phyloP scores from a whole-genome alignment of 2,113 vertebrate genomes.

The Xiphophorus couchianus region DNA sequence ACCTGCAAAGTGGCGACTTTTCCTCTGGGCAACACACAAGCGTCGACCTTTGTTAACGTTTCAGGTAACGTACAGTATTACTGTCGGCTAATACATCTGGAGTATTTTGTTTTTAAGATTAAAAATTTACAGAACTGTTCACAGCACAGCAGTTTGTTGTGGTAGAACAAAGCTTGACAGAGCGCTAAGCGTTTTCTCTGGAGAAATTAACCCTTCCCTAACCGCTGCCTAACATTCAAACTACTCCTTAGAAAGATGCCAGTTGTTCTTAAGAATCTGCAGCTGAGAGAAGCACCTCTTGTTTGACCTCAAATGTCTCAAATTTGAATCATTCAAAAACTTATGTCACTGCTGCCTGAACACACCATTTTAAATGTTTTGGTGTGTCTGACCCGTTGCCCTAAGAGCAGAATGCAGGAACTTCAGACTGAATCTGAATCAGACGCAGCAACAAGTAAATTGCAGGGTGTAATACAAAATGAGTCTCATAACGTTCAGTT shows the following conservation, averaged over 20 bases:
- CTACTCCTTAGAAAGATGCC: conserved; percentile 31
- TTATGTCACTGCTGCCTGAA: neutral
- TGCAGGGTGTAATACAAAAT: conserved; percentile 37
- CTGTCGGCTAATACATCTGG: conserved; percentile 12
- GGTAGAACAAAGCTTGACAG: conserved; percentile 33
- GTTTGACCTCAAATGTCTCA: conserved; percentile 23
- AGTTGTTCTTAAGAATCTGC: conserved; percentile 31
- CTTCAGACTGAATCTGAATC: conserved; percentile 19
- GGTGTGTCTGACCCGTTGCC: neutral
- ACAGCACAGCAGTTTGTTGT: conserved; percentile 18
- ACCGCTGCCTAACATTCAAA: conserved; percentile 38
- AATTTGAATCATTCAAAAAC: conserved; percentile 7
- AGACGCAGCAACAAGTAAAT: conserved; percentile 49
- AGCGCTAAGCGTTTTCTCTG: conserved; percentile 20
- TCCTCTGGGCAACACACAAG: conserved; percentile 91
- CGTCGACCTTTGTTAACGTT: conserved; percentile 87
- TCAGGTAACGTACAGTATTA: conserved; percentile 85
- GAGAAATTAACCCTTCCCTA: conserved; percentile 12
- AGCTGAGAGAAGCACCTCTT: conserved; percentile 23
- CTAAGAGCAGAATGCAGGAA: conserved; percentile 12
- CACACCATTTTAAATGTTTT: conserved; percentile 5
- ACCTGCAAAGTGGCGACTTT: conserved; percentile 95
- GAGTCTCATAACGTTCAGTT: conserved; percentile 21
- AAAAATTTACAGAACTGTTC: conserved; percentile 25
- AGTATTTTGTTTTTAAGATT: conserved; percentile 8